Evolutionary conservation across 2,113 vertebrate genomes (phyloP).

Genomic region (Epinephelus moara): DNA sequence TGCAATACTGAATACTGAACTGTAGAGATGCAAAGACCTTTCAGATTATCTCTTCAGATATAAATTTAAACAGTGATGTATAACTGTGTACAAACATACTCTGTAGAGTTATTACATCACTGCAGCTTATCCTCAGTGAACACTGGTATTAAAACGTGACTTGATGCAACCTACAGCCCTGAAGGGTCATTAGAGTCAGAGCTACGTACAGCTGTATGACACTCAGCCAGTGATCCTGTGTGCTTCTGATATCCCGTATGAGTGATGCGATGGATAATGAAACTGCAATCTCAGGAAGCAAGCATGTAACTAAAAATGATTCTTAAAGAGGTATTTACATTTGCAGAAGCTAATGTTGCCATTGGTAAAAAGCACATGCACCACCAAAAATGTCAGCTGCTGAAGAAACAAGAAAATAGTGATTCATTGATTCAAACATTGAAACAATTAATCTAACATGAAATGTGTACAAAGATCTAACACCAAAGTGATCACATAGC

Average conservation of each 20-base stretch:
- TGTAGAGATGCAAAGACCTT: background rate
- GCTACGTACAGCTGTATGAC: conserved; percentile 30
- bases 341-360: background rate
- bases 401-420: background rate
- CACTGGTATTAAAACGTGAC: conserved; percentile 48
- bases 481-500: conserved; percentile 1
- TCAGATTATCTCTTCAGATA: background rate
- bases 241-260: background rate
- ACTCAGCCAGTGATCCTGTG: conserved; percentile 50
- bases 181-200: conserved; percentile 49
- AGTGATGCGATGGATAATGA: conserved; percentile 25
- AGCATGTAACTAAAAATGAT: background rate
- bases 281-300: background rate
- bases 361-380: background rate
- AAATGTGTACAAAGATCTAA: conserved; percentile 18
- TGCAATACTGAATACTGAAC: conserved; percentile 1
- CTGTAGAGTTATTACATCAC: conserved; percentile 56
- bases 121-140: conserved; percentile 48
- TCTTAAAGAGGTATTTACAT: conserved; percentile 21
- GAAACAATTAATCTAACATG: background rate
- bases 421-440: conserved; percentile 6
- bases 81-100: conserved; percentile 22
- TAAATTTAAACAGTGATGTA: conserved; percentile 17
- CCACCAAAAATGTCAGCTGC: background rate
- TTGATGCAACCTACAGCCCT: conserved; percentile 44